Evolutionary conservation across 2,113 vertebrate species (phyloP).

Genomic region (Rhinolophus ferrumequinum): DNA sequence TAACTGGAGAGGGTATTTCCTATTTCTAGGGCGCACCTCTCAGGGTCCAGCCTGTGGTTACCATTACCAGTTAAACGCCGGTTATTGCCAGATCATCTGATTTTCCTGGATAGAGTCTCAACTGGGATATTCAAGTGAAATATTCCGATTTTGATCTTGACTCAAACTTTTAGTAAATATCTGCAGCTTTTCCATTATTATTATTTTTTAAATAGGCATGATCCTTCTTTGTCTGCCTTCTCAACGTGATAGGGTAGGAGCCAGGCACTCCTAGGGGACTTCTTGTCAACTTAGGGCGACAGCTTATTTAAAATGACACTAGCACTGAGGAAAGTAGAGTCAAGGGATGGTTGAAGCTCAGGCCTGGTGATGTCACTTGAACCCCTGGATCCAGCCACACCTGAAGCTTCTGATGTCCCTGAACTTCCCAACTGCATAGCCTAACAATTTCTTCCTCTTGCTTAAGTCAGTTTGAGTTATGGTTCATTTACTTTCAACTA

Average conservation of each 20-base stretch:
- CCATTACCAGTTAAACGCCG: neutral
- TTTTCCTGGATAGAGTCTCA: neutral
- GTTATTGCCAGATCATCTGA: neutral
- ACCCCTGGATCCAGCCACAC: neutral
- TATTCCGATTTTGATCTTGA: neutral
- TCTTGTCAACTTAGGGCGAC: neutral
- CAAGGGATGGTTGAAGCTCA: neutral
- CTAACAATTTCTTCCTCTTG: slow-evolving; percentile 14
- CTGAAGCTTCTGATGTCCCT: neutral
- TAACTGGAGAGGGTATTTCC: neutral
- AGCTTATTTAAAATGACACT: neutral
- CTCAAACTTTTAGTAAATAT: neutral
- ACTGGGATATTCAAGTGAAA: neutral
- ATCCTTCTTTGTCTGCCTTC: neutral
- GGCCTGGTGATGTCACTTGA: neutral
- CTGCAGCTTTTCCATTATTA: neutral
- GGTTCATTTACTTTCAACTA: neutral
- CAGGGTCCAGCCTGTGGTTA: neutral
- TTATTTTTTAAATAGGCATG: neutral
- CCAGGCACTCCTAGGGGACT: neutral
- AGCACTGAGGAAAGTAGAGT: neutral
- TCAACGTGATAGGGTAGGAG: neutral
- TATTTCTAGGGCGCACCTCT: neutral
- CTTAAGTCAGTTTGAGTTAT: neutral
- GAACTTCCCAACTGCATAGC: neutral